Evolutionary conservation across 1,140 invertebrate genomes (phyloP).

Genomic region (Pemphigus obesinymphae): DNA sequence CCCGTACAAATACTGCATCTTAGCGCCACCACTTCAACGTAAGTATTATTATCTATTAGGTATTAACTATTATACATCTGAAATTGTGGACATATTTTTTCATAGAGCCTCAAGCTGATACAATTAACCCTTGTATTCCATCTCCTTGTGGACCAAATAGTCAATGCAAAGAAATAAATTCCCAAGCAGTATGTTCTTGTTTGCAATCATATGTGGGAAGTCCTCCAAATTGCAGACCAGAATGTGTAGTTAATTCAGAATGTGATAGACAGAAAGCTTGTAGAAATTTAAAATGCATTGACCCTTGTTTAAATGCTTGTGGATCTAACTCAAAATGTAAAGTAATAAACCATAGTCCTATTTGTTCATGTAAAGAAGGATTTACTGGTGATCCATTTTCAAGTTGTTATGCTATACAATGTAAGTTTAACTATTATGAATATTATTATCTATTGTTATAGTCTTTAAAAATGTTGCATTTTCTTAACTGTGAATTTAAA

Average conservation of each 20-base stretch:
- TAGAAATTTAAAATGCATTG: constrained; percentile 64
- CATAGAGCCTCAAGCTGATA: constrained; percentile 47
- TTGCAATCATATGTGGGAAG: constrained; percentile 61
- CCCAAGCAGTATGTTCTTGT: constrained; percentile 65
- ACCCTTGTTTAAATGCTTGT: constrained; percentile 62
- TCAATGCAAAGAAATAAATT: constrained; percentile 60
- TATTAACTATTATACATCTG: too few relatives aligned
- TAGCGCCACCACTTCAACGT: constrained; percentile 52
- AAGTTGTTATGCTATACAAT: constrained; percentile 37
- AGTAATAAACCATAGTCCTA: constrained; percentile 49
- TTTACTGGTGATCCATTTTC: constrained; percentile 51
- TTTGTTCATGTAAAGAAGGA: constrained; percentile 52
- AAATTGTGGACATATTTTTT: constrained; percentile 28
- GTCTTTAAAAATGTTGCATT: neutral
- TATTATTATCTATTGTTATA: neutral
- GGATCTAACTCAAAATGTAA: constrained; percentile 50
- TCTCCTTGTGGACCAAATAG: constrained; percentile 56
- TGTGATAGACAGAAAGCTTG: constrained; percentile 64
- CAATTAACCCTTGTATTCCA: constrained; percentile 52
- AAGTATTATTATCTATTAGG: neutral
- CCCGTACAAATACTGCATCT: constrained; percentile 55
- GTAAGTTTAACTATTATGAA: constrained; percentile 9
- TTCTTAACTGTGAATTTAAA: too few relatives aligned
- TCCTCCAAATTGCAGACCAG: constrained; percentile 67
- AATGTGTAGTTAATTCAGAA: constrained; percentile 68